Evolutionary conservation across 2,113 vertebrate species (phyloP).

Genomic region (Dascyllus trimaculatus): DNA sequence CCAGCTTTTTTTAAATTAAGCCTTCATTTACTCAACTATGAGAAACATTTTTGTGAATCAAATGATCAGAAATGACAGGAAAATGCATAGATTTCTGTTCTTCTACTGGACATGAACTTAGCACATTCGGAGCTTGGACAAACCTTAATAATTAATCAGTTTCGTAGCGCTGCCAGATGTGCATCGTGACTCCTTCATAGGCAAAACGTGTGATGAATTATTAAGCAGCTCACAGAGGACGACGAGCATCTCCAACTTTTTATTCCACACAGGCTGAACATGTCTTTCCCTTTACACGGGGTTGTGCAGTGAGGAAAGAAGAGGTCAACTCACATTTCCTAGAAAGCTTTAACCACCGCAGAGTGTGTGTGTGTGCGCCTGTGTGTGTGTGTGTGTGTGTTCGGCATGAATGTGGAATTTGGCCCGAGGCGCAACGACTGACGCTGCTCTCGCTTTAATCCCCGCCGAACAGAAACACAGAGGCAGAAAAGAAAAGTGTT

Average conservation of each 20-base stretch:
- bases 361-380: constrained; percentile 45
- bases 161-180: too few relatives aligned
- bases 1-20: too few relatives aligned
- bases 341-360: constrained; percentile 64
- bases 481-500: constrained; percentile 6
- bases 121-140: too few relatives aligned
- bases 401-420: constrained; percentile 61
- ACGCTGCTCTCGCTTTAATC: constrained; percentile 22
- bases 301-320: constrained; percentile 21
- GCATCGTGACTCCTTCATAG: too few relatives aligned
- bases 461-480: constrained; percentile 38
- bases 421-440: constrained; percentile 59
- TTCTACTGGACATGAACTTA: too few relatives aligned
- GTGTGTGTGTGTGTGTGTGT: constrained; percentile 6
- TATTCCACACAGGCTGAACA: background rate
- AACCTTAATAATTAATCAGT: too few relatives aligned
- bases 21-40: too few relatives aligned
- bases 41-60: too few relatives aligned
- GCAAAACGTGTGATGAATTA: too few relatives aligned
- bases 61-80: too few relatives aligned
- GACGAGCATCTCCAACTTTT: background rate
- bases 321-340: constrained; percentile 68
- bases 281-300: constrained; percentile 19
- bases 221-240: background rate
- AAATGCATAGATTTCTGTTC: too few relatives aligned